These are phyloP conservation scores for Florisuga fusca DNA, from an alignment of 2,797 vertebrate species.

Conservation along the genomic window DNA sequence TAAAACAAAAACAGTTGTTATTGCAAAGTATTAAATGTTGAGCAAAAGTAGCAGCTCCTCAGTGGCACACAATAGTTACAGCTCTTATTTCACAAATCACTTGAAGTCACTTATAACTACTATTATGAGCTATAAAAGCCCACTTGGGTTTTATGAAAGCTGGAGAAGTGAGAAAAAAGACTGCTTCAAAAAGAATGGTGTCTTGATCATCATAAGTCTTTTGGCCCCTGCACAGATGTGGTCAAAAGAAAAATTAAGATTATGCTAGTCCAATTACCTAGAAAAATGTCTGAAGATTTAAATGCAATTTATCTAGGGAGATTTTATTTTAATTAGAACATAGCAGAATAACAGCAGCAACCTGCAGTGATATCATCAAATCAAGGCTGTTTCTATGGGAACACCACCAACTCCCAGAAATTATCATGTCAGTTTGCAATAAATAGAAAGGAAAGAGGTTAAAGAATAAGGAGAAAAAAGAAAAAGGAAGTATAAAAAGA, in stretches of 20 bases:
- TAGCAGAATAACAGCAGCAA: slow-evolving; percentile 63
- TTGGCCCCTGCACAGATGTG: neutral
- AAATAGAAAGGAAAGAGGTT: slow-evolving; percentile 56
- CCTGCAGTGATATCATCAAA: slow-evolving; percentile 71
- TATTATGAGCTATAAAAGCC: slow-evolving; percentile 64
- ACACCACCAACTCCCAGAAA: slow-evolving; percentile 73
- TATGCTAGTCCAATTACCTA: neutral
- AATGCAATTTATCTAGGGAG: slow-evolving; percentile 39
- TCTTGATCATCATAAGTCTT: neutral
- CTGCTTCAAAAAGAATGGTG: neutral
- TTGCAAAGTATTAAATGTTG: slow-evolving; percentile 35
- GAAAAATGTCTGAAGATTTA: slow-evolving; percentile 28
- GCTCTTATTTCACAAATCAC: slow-evolving; percentile 54
- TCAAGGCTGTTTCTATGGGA: slow-evolving; percentile 81
- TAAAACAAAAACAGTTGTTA: slow-evolving; percentile 45
- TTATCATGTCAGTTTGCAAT: slow-evolving; percentile 72
- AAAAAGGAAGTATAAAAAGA: neutral
- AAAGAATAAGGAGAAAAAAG: neutral
- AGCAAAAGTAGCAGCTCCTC: slow-evolving; percentile 54
- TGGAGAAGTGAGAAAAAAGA: slow-evolving; percentile 44
- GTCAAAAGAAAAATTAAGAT: slow-evolving; percentile 6
- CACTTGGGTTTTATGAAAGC: slow-evolving; percentile 28
- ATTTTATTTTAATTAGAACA: slow-evolving; percentile 65
- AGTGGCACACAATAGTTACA: neutral
- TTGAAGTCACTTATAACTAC: slow-evolving; percentile 52